phyloP scores from a whole-genome alignment of 2,797 vertebrate species.

The Pangasius djambal region DNA sequence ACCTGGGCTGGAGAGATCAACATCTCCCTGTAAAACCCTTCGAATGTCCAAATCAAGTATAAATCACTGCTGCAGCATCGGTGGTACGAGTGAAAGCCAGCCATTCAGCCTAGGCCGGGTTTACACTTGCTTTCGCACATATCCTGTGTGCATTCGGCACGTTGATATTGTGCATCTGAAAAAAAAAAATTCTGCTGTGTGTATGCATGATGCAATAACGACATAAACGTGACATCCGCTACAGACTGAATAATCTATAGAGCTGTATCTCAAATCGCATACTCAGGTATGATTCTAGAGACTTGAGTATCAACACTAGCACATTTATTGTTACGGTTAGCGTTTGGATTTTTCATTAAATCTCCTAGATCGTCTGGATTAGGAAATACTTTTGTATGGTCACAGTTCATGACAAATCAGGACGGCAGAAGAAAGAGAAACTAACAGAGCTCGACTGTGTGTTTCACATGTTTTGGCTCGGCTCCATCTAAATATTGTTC shows the following conservation, averaged over 20 bases:
- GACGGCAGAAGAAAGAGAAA: not conserved
- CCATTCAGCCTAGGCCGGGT: not conserved
- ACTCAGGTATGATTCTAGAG: not conserved
- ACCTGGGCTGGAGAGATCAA: conserved; percentile 60
- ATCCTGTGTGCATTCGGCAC: not conserved
- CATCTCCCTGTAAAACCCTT: conserved; percentile 50
- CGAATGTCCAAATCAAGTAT: conserved; percentile 66
- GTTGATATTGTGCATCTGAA: not conserved
- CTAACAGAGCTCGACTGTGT: not conserved
- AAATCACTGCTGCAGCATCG: not conserved
- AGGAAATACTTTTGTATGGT: not conserved
- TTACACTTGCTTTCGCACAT: not conserved
- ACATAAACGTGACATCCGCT: not conserved
- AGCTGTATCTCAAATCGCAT: not conserved
- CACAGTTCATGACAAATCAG: not conserved
- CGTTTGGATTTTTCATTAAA: not conserved
- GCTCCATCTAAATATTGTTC: not conserved
- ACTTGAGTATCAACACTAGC: not conserved
- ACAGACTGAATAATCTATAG: not conserved
- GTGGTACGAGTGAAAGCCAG: not conserved
- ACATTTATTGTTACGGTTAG: not conserved
- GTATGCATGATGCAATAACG: not conserved
- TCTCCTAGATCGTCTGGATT: not conserved
- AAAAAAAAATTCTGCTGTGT: not conserved
- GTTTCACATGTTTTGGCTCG: not conserved